phyloP scores from a whole-genome alignment of 2,113 vertebrate species.

The Anas platyrhynchos region DNA sequence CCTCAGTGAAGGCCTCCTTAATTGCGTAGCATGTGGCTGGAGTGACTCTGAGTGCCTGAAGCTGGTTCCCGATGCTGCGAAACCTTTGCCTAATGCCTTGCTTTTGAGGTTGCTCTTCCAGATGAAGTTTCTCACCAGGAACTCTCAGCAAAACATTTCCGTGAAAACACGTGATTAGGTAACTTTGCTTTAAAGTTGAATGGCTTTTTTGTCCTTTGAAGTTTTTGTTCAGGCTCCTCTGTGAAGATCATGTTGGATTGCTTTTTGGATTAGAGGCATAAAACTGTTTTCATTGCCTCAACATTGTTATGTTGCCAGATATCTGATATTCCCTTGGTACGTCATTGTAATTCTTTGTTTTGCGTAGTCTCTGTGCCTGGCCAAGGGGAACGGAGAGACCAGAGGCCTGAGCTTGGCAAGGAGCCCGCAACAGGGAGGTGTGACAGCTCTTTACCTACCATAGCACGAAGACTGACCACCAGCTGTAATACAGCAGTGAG shows the following conservation, averaged over 20 bases:
- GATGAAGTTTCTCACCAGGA: not conserved
- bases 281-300: not conserved
- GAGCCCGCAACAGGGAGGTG: not conserved
- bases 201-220: not conserved
- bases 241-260: not conserved
- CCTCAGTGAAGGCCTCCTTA: not conserved
- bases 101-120: not conserved
- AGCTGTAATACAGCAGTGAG: not conserved
- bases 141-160: not conserved
- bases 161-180: not conserved
- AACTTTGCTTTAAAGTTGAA: not conserved
- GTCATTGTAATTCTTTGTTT: not conserved
- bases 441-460: not conserved
- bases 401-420: not conserved
- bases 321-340: not conserved
- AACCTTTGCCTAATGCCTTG: fast-evolving
- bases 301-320: not conserved
- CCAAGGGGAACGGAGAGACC: not conserved
- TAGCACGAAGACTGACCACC: not conserved
- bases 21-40: not conserved
- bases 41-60: not conserved
- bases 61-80: not conserved
- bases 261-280: not conserved
- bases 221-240: not conserved
- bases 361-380: not conserved